Percentiles rank a stretch among this genome's conserved stretches.
Conservation (phyloP, 2,888 invertebrate species). For the Limnephilus lunatus region DNA sequence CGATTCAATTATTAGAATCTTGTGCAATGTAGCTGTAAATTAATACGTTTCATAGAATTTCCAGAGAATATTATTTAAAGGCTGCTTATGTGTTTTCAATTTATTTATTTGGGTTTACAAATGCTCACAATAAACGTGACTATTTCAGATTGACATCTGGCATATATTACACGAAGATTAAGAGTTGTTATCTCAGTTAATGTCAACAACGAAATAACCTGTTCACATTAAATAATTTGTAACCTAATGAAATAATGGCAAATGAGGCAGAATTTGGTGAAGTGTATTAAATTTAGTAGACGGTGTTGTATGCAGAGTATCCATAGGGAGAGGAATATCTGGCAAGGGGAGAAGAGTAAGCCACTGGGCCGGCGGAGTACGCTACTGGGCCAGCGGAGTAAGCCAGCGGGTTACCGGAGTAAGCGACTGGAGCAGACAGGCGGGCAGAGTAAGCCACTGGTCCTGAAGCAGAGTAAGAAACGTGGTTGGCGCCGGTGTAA, state of each 20-base stretch:
- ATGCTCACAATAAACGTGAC: neutral
- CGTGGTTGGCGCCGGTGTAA: constrained; percentile 47
- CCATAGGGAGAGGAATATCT: constrained; percentile 53
- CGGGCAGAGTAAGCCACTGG: constrained; percentile 54
- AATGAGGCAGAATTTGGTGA: constrained; percentile 52
- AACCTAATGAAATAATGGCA: constrained; percentile 42
- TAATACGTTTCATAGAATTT: neutral
- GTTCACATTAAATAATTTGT: neutral
- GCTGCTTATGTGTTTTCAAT: neutral
- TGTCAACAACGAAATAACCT: neutral
- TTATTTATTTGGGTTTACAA: neutral
- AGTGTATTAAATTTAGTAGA: constrained; percentile 45
- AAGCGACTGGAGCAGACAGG: constrained; percentile 52
- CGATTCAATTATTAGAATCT: neutral
- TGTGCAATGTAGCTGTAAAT: neutral
- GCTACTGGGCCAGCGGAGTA: constrained; percentile 51
- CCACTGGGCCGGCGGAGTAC: constrained; percentile 50
- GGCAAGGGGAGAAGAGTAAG: constrained; percentile 56
- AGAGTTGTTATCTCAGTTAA: constrained; percentile 5
- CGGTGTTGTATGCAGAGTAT: constrained; percentile 46
- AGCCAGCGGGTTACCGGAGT: constrained; percentile 47
- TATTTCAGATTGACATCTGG: neutral
- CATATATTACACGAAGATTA: neutral
- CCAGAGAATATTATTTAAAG: neutral
- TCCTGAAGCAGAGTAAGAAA: constrained; percentile 55